phyloP scores from a whole-genome alignment of 2,888 invertebrate genomes.

The Oithona nana region DNA sequence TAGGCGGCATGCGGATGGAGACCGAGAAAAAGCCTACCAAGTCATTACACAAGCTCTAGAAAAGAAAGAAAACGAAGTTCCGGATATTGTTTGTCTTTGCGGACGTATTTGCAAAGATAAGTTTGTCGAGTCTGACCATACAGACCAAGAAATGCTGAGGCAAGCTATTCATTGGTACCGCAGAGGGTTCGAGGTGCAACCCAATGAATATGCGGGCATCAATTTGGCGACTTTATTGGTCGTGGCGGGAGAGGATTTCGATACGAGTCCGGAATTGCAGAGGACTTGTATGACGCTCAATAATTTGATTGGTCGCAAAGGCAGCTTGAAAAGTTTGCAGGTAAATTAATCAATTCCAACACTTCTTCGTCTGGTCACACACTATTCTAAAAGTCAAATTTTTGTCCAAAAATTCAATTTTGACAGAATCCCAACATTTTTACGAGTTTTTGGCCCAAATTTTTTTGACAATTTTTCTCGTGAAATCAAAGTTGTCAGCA shows the following conservation, averaged over 20 bases:
- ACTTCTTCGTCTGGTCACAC: too few species aligned
- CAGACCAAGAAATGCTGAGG: conserved; percentile 63
- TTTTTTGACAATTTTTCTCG: too few species aligned
- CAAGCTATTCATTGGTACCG: conserved; percentile 94
- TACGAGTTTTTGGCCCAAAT: too few species aligned
- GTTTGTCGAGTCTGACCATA: conserved; percentile 86
- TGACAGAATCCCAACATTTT: too few species aligned
- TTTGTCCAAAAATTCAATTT: too few species aligned
- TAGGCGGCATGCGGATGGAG: conserved; percentile 77
- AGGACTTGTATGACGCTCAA: conserved; percentile 87
- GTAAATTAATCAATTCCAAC: too few species aligned
- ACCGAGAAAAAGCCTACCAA: conserved; percentile 75
- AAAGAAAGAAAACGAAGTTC: conserved; percentile 81
- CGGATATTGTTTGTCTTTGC: conserved; percentile 91
- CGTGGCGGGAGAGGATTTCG: conserved; percentile 86
- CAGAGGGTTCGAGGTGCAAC: conserved; percentile 91
- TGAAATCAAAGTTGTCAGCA: too few species aligned
- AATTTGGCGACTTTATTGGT: conserved; percentile 92
- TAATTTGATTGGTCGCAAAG: conserved; percentile 92
- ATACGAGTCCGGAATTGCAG: conserved; percentile 69
- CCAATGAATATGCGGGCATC: conserved; percentile 96
- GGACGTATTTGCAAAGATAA: conserved; percentile 93
- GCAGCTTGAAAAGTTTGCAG: conserved; percentile 69
- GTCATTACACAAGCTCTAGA: conserved; percentile 79
- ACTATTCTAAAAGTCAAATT: too few species aligned